phyloP scores from a whole-genome alignment of 2,797 vertebrate genomes.

The Enteromius afrohamiltoni region DNA sequence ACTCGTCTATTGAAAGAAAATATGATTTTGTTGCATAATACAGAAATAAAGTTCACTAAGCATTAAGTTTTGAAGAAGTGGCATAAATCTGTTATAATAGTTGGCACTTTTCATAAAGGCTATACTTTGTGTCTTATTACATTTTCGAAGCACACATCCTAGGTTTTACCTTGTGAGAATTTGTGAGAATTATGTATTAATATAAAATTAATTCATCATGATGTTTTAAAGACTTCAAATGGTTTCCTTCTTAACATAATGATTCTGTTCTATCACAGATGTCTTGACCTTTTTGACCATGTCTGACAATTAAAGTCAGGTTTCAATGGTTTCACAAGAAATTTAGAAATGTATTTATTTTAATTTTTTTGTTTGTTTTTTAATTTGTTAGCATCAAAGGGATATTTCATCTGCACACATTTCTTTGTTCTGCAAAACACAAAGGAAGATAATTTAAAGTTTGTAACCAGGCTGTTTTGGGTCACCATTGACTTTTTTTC shows the following conservation, averaged over 20 bases:
- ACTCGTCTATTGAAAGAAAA: conserved; percentile 1
- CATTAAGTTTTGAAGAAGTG: conserved; percentile 24
- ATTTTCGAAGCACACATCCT: not conserved
- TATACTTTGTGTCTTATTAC: not conserved
- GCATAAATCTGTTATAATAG: not conserved
- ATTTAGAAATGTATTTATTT: not conserved
- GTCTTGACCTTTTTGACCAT: not conserved
- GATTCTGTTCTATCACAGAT: not conserved
- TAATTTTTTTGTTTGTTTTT: too few relatives aligned
- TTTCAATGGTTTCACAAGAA: too few relatives aligned
- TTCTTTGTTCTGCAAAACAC: too few relatives aligned
- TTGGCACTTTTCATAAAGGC: not conserved
- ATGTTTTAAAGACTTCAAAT: conserved; percentile 1
- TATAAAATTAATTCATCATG: not conserved
- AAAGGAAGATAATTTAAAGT: too few relatives aligned
- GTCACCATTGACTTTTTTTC: too few relatives aligned
- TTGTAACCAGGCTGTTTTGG: too few relatives aligned
- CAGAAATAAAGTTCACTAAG: conserved; percentile 38
- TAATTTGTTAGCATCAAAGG: too few relatives aligned
- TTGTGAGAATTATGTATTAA: not conserved
- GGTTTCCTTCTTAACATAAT: not conserved
- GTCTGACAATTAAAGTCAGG: not conserved
- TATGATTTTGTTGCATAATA: conserved; percentile 30
- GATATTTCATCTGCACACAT: too few relatives aligned
- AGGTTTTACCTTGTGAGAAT: too few relatives aligned